Evolutionary conservation across 2,797 vertebrate genomes (phyloP).

Genomic region (Spatula versicolor): DNA sequence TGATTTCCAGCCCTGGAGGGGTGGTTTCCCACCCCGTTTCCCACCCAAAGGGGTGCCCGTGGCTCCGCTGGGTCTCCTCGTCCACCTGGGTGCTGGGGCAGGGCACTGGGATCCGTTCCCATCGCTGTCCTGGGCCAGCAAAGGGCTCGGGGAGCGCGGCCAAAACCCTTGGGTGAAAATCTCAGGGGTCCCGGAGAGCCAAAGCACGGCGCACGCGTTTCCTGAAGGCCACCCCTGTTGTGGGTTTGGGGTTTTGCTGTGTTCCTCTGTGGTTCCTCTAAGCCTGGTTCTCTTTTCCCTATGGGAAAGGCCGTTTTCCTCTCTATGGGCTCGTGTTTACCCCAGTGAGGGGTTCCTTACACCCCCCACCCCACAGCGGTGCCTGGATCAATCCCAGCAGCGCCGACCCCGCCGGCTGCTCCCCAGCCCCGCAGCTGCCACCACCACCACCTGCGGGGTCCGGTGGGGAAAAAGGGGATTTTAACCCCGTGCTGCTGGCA

Average conservation of each 20-base stretch:
- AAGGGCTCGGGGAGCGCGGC: fast-evolving
- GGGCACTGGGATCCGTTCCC: neutral
- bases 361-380: fast-evolving
- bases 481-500: fast-evolving
- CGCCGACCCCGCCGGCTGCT: neutral
- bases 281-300: neutral
- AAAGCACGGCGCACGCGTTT: fast-evolving
- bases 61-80: fast-evolving
- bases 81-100: neutral
- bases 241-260: neutral
- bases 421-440: neutral
- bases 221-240: neutral
- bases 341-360: neutral
- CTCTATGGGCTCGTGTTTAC: neutral
- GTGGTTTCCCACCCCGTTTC: fast-evolving
- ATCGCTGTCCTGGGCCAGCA: fast-evolving
- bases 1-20: fast-evolving
- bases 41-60: neutral
- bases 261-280: neutral
- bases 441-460: fast-evolving
- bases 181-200: neutral
- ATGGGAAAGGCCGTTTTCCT: neutral
- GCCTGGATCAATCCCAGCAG: neutral
- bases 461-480: neutral
- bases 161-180: fast-evolving